Percentiles rank a stretch among this genome's conserved stretches.
These are phyloP conservation scores for Potamarius usumacintae DNA, from an alignment of 2,113 vertebrate genomes.

Conservation along the genomic window DNA sequence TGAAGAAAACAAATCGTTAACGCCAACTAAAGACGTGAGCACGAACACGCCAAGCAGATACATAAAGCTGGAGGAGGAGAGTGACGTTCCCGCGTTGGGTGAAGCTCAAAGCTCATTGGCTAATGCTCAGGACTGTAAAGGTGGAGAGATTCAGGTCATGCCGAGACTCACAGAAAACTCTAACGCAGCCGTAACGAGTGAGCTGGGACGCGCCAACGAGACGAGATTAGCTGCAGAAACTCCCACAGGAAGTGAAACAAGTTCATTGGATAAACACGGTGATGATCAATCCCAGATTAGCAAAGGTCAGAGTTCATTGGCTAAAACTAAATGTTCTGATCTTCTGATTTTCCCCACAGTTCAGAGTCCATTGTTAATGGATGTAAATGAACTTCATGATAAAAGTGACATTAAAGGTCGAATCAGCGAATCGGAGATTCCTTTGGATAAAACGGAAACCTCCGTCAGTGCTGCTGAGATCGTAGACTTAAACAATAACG, in stretches of 20 bases:
- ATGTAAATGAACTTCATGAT: neutral
- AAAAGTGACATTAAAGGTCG: neutral
- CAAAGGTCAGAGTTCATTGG: neutral
- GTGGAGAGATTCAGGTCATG: neutral
- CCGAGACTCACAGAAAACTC: neutral
- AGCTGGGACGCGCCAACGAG: neutral
- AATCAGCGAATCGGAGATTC: neutral
- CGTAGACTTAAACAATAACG: no score
- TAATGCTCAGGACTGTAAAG: neutral
- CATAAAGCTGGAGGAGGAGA: neutral
- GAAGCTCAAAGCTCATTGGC: neutral
- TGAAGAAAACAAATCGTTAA: neutral
- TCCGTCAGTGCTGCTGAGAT: neutral
- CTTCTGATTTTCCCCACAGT: neutral
- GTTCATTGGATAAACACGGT: neutral
- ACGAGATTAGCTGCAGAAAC: neutral
- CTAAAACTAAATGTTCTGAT: neutral
- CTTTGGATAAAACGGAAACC: neutral
- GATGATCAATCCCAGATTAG: neutral
- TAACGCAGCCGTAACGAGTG: neutral
- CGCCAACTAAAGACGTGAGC: neutral
- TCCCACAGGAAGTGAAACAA: neutral
- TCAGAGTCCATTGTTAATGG: neutral
- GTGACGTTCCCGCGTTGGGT: fast-evolving
- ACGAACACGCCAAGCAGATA: neutral